Conservation (phyloP, 2,113 vertebrate genomes). For the Forbesichthys agassizii region DNA sequence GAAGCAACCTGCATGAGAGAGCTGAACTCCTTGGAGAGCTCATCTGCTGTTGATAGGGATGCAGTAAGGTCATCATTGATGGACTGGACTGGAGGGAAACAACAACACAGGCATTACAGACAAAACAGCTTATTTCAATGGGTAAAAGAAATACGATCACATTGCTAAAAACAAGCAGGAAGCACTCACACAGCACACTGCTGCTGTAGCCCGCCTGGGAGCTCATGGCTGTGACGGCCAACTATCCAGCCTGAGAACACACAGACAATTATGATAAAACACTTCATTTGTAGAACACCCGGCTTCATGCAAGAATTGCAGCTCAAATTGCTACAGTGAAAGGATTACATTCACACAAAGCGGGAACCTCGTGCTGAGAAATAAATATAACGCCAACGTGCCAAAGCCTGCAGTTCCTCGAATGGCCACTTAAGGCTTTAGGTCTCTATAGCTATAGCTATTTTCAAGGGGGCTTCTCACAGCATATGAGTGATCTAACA, state of each 20-base stretch:
- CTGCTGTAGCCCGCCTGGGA: conserved; percentile 53
- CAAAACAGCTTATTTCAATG: neutral
- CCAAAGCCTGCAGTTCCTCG: no score
- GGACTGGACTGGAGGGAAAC: conserved; percentile 64
- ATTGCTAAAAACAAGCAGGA: neutral
- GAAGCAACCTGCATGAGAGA: conserved; percentile 63
- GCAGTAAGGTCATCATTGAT: conserved; percentile 76
- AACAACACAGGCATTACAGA: conserved; percentile 7
- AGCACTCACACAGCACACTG: conserved; percentile 72
- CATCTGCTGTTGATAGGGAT: conserved; percentile 76
- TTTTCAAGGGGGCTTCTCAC: no score
- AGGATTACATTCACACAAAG: no score
- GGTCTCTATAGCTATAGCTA: no score
- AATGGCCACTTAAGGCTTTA: no score
- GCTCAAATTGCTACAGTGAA: no score
- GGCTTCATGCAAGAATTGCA: no score
- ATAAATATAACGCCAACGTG: no score
- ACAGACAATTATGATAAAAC: conserved; percentile 8
- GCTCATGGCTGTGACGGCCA: conserved; percentile 56
- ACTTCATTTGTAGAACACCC: neutral
- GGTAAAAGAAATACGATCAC: neutral
- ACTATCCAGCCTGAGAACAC: conserved; percentile 18
- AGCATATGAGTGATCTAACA: no score
- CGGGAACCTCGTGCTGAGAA: no score
- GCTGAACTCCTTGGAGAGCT: conserved; percentile 76